Percentiles rank a stretch among this genome's conserved stretches.
phyloP scores from a whole-genome alignment of 2,888 invertebrate genomes.

The Hypselothyrea guttata region DNA sequence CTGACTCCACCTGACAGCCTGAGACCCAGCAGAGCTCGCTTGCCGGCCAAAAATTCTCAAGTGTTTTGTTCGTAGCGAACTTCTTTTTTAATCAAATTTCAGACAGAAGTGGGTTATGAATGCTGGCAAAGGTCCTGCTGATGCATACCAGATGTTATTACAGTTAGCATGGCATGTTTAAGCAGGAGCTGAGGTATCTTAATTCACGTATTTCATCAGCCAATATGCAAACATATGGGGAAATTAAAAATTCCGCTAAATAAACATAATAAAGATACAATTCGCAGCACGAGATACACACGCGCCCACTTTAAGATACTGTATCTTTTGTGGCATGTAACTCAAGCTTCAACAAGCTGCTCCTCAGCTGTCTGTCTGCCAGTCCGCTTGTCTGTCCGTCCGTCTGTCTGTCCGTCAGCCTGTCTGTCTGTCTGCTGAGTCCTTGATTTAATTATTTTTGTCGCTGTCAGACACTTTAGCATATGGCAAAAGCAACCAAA shows the following conservation, averaged over 20 bases:
- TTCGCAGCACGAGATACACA: background rate
- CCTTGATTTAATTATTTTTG: constrained; percentile 48
- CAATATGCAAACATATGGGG: too few species aligned
- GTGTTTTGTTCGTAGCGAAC: constrained; percentile 27
- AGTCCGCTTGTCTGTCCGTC: constrained; percentile 18
- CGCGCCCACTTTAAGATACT: background rate
- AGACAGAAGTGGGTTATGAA: constrained; percentile 27
- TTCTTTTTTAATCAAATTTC: constrained; percentile 37
- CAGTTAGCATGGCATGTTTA: background rate
- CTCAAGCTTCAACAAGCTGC: constrained; percentile 3
- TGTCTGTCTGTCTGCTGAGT: constrained; percentile 26
- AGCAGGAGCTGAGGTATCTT: too few species aligned
- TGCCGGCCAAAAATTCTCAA: constrained; percentile 41
- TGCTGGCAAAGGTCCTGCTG: background rate
- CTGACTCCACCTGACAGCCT: constrained; percentile 37
- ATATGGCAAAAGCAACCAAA: constrained; percentile 23
- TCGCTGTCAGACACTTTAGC: constrained; percentile 26
- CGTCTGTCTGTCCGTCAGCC: constrained; percentile 10
- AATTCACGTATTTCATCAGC: too few species aligned
- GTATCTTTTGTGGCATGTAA: background rate
- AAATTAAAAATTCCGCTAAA: too few species aligned
- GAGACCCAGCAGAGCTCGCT: constrained; percentile 18
- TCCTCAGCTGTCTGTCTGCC: constrained; percentile 15
- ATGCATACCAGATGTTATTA: constrained; percentile 9
- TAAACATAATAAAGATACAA: too few species aligned